Percentiles rank a stretch among this genome's conserved stretches.
Evolutionary conservation across 1,140 invertebrate species (phyloP).

Genomic region (Eupeodes corollae): DNA sequence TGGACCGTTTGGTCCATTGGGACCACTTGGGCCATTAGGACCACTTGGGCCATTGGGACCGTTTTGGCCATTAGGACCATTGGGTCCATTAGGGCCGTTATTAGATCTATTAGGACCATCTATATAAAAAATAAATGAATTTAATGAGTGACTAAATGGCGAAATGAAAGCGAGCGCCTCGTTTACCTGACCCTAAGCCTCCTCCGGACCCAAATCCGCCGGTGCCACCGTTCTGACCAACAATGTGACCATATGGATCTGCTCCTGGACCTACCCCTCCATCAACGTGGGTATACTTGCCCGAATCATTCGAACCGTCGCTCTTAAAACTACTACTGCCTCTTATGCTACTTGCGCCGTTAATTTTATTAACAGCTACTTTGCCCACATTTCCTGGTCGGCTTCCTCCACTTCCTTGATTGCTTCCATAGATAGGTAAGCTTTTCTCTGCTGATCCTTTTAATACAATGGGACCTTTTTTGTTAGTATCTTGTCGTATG

Average conservation of each 20-base stretch:
- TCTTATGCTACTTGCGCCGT: neutral
- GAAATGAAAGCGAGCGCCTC: too few species aligned
- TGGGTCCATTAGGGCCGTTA: conserved; percentile 18
- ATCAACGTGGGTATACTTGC: neutral
- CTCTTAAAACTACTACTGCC: neutral
- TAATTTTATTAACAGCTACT: too few species aligned
- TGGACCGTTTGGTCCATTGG: conserved; percentile 1
- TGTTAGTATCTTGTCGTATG: too few species aligned
- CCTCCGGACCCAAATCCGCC: conserved; percentile 30
- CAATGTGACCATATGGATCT: neutral
- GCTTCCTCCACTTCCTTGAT: neutral
- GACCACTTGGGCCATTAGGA: conserved; percentile 14
- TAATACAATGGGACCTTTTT: too few species aligned
- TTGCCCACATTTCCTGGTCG: too few species aligned
- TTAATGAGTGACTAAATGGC: conserved; percentile 12
- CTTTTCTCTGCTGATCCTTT: too few species aligned
- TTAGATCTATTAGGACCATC: conserved; percentile 11
- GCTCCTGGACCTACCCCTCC: conserved; percentile 1
- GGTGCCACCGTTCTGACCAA: conserved; percentile 9
- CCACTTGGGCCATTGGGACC: conserved; percentile 17
- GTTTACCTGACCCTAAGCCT: conserved; percentile 19
- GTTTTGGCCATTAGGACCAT: conserved; percentile 17
- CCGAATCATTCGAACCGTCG: neutral
- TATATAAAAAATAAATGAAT: conserved; percentile 12
- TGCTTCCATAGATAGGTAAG: too few species aligned